Conservation (phyloP, 2,797 vertebrate species). For the Chloroceryle inda region DNA sequence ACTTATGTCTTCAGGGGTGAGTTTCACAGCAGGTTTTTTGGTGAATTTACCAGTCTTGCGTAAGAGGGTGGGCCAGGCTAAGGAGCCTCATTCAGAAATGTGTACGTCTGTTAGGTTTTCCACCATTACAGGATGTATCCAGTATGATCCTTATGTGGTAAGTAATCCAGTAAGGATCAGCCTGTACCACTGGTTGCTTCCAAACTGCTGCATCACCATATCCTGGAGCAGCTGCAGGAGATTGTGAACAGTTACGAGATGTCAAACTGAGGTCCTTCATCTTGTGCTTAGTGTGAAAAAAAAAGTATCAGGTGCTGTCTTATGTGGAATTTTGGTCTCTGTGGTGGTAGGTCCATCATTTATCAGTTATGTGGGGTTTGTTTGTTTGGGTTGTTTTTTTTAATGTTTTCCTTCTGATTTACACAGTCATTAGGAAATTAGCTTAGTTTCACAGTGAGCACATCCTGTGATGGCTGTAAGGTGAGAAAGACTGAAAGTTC, state of each 20-base stretch:
- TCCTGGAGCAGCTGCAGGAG: not conserved
- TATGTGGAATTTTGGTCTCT: not conserved
- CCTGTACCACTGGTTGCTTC: not conserved
- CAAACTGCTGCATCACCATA: not conserved
- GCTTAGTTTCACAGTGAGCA: not conserved
- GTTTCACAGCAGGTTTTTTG: not conserved
- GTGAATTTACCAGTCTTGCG: not conserved
- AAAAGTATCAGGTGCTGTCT: not conserved
- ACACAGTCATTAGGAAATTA: not conserved
- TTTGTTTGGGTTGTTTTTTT: not conserved
- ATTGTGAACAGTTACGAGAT: not conserved
- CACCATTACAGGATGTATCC: not conserved
- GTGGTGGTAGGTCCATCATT: not conserved
- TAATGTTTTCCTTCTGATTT: not conserved
- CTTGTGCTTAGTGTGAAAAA: not conserved
- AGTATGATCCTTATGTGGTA: not conserved
- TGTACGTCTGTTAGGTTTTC: not conserved
- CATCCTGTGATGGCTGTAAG: not conserved
- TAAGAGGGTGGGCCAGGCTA: not conserved
- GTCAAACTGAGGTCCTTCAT: not conserved
- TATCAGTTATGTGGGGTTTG: not conserved
- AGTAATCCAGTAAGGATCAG: not conserved
- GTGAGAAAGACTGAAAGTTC: not conserved
- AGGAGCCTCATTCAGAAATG: accelerated
- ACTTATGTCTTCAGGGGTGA: not conserved